Percentiles rank a stretch among this genome's conserved stretches.
These are phyloP conservation scores for Trididemnum clinides DNA, from an alignment of 23 tunicate species.

Conservation along the genomic window DNA sequence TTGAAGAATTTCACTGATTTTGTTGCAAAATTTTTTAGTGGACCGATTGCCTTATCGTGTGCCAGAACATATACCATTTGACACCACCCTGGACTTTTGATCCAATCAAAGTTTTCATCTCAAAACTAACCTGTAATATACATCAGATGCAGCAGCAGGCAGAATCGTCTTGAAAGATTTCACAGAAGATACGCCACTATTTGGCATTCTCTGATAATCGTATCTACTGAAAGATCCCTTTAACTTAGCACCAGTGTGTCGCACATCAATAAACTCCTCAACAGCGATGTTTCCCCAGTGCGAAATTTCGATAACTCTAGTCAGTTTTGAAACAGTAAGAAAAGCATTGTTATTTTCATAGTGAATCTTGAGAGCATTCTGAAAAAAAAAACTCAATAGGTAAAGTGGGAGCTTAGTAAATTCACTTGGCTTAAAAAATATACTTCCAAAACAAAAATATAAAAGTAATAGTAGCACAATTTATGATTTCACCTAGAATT, in stretches of 20 bases:
- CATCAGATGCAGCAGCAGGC: conserved; percentile 89
- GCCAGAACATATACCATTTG: no score
- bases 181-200: conserved; percentile 84
- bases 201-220: conserved; percentile 90
- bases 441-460: no score
- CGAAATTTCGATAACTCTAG: conserved; percentile 87
- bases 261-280: conserved; percentile 72
- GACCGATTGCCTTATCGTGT: no score
- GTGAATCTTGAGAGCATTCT: conserved; percentile 78
- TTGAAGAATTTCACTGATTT: no score
- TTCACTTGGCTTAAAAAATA: no score
- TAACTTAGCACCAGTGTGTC: conserved; percentile 90
- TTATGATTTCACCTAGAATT: no score
- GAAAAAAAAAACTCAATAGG: neutral
- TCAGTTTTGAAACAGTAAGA: conserved; percentile 66
- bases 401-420: no score
- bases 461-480: no score
- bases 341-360: conserved; percentile 95
- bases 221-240: conserved; percentile 96
- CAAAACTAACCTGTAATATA: conserved; percentile 82
- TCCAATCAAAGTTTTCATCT: no score
- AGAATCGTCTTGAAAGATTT: conserved; percentile 88
- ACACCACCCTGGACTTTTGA: no score
- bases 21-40: no score
- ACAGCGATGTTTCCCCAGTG: conserved; percentile 99